phyloP scores from a whole-genome alignment of 1,140 invertebrate species.

The Triops cancriformis region DNA sequence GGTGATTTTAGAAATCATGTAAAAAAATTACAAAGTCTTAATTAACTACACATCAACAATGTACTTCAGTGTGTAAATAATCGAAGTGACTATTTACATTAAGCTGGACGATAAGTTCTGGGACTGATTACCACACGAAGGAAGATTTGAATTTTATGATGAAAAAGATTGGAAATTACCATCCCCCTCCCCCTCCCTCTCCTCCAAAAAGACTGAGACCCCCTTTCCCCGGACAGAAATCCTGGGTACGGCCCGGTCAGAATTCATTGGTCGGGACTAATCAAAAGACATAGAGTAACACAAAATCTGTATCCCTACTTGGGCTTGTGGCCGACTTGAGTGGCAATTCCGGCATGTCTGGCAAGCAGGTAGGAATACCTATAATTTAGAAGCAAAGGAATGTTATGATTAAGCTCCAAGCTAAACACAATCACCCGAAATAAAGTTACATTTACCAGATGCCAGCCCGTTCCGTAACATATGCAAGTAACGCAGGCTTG shows the following conservation, averaged over 20 bases:
- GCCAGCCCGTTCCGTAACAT: not conserved
- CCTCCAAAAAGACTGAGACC: too few species aligned
- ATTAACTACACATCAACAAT: too few species aligned
- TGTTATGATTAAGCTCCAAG: not conserved
- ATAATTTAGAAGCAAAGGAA: not conserved
- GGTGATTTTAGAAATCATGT: too few species aligned
- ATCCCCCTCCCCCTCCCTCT: too few species aligned
- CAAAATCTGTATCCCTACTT: not conserved
- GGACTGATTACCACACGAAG: too few species aligned
- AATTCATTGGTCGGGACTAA: not conserved
- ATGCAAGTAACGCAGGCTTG: not conserved
- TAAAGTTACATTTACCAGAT: not conserved
- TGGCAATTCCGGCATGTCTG: not conserved
- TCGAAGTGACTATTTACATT: too few species aligned
- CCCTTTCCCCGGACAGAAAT: too few species aligned
- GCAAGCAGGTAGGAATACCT: not conserved
- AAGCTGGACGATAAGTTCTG: too few species aligned
- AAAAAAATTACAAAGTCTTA: too few species aligned
- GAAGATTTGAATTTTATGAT: not conserved
- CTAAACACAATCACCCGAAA: not conserved
- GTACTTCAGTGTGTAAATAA: too few species aligned
- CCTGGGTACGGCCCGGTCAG: too few species aligned
- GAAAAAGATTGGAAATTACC: too few species aligned
- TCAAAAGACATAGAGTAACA: not conserved
- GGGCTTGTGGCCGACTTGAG: not conserved